Base-by-base conservation (phyloP, 2,888 invertebrate genomes). In the Cantharis rustica region DNA sequence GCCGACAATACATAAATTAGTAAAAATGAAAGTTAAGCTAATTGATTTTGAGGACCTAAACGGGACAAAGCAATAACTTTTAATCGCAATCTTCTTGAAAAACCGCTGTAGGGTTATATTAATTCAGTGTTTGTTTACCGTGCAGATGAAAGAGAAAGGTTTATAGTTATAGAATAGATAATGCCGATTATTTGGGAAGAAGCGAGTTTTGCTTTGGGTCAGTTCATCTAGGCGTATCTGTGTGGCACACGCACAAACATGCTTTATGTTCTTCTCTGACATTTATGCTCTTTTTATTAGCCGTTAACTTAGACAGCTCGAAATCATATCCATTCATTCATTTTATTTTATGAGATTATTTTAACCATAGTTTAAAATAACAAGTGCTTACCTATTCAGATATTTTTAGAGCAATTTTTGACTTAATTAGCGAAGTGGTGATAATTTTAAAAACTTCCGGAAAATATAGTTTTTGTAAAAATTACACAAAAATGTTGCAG, bases 271-370 rank as follows among this genome's bases (percentile, higher is more conserved):
- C 85, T 79, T 78, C 79, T 80, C 83, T 84, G 86, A 87, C 87
- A 82, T 87, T 87, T 86, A 87, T 86, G 86, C 82, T 83, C 85
- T 86, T 87, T 87, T 87, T 87, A 87, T 86, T 87, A 86, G 85
- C 85, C 83, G 86, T 86, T 87, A 86, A 86, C 82, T 84, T 82
- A 83, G 84, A 85, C 85, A 83, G 84, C 81, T 70, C 77, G 79
- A 79, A 79, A 79, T 79, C 79, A 77, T 79, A 77, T 75, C 77
- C 77, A 79, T 77, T 77, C 77, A 77, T 79, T 78, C 73, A 20
- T 78, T 75, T 75, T 75, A 76, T 76, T 79, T 79, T 79, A 79
- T 76, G 78, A 72, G 75, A 75, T 73, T 78, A 75, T 78, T 72
- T 75, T 73, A 77, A 74, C 69, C 74, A 75, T 69, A 63, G 16